Evolutionary conservation across 2,113 vertebrate species (phyloP), one percentile per base, ranked within the genome.

Genomic region (Gallinago media): DNA sequence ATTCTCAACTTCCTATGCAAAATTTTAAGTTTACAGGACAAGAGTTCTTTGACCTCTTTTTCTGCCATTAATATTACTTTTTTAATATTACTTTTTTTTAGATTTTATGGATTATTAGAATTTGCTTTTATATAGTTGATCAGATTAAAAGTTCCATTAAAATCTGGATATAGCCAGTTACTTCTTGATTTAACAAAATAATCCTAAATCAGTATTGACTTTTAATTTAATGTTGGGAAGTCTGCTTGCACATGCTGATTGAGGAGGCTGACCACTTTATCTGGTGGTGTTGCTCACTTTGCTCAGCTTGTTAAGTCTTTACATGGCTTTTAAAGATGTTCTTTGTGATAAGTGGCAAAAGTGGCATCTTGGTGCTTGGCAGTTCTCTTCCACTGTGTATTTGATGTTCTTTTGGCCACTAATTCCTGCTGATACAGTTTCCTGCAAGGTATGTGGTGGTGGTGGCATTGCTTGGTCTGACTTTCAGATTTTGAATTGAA

Each of bases 391-490:
- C 27, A 47, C 8, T 62, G 61, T 3, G 4, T 50, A 44, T 49
- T 44, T 1, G 3, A 25, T 65, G 44, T 21, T 50, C 23, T 58
- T 2, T 52, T 0, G 5, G 42, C 20, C 36, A 6, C 55, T 49
- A 67, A 73, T 66, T 32, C 40, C 5, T 29, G 52, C 40, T 21
- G 21, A 32, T 20, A 54, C 6, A 10, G 34, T 70, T 76, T 68
- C 23, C 42, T 49, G 36, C 26, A 27, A 49, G 26, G 26, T 74
- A 13, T 3, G 0, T 68, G 38, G 52, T 55, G 26, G 68, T 22
- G 40, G 21, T 83, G 59, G 31, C 54, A 56, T 31, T 62, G 25
- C 42, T 58, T 95, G 1, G 7, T 76, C 27, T 76, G n/a, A n/a
- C 12, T 20, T 38, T 71, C 22, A 66, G 42, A 40, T n/a, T 87